Conservation (phyloP, 1,140 invertebrate species). For the Marisa cornuarietis region DNA sequence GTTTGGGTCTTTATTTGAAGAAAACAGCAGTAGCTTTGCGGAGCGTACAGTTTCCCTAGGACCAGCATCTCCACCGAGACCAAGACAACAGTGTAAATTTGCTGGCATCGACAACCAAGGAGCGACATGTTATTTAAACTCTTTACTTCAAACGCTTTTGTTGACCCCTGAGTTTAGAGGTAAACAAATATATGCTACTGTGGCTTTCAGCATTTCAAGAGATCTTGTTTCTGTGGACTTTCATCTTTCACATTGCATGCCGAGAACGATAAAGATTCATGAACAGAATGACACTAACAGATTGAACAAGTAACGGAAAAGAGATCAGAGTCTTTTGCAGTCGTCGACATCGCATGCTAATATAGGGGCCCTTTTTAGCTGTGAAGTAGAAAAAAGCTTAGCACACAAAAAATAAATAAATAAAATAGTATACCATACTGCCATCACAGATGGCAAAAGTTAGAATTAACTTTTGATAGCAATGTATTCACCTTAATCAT, state of each 20-base stretch:
- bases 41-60: neutral
- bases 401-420: neutral
- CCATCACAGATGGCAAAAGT: too few species aligned
- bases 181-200: slow-evolving; percentile 28
- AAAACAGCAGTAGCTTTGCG: slow-evolving; percentile 23
- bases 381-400: too few species aligned
- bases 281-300: too few species aligned
- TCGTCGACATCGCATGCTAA: too few species aligned
- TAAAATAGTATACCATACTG: too few species aligned
- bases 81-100: slow-evolving; percentile 48
- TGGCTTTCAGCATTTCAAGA: neutral
- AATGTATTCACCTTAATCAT: too few species aligned
- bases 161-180: slow-evolving; percentile 67
- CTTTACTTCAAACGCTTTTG: slow-evolving; percentile 61
- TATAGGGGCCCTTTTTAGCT: too few species aligned
- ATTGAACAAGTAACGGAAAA: too few species aligned
- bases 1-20: slow-evolving; percentile 38
- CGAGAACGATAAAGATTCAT: too few species aligned
- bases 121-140: slow-evolving; percentile 65
- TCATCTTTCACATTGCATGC: neutral
- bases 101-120: slow-evolving; percentile 65
- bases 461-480: too few species aligned
- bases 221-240: neutral
- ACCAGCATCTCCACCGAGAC: slow-evolving; percentile 37
- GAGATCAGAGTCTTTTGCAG: too few species aligned